phyloP scores from a whole-genome alignment of 2,888 invertebrate species.

The Oxytorus armatus region DNA sequence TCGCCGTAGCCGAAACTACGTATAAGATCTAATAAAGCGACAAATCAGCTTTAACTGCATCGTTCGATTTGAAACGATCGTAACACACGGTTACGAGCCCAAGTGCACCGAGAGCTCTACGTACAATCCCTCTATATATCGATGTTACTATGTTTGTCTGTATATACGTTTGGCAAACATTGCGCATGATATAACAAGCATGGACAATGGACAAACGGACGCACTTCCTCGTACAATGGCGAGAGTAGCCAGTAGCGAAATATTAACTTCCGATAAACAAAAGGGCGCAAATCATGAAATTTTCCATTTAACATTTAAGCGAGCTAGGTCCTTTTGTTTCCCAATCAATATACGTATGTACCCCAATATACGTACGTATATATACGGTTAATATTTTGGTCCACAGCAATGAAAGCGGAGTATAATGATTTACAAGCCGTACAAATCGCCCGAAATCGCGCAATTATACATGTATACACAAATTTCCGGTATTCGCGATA shows the following conservation, averaged over 20 bases:
- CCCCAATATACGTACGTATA: background rate
- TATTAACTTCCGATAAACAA: background rate
- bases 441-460: constrained; percentile 63
- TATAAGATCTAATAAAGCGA: constrained; percentile 85
- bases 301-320: background rate
- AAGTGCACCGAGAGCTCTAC: constrained; percentile 65
- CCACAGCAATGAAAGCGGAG: constrained; percentile 58
- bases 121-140: background rate
- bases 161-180: constrained; percentile 50
- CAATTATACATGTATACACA: constrained; percentile 59
- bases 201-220: constrained; percentile 63
- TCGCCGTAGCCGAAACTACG: constrained; percentile 70
- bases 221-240: constrained; percentile 43
- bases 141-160: background rate
- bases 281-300: constrained; percentile 4
- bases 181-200: constrained; percentile 58
- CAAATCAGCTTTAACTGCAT: constrained; percentile 81
- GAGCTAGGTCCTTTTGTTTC: background rate
- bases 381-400: constrained; percentile 16
- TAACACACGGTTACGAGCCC: constrained; percentile 73
- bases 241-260: constrained; percentile 15
- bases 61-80: constrained; percentile 68
- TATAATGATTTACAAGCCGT: constrained; percentile 62
- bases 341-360: background rate
- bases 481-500: constrained; percentile 54